A percentile compares a stretch with the other conserved stretches of the same genome.
phyloP scores from a whole-genome alignment of 2,888 invertebrate genomes.

The Oscheius sp. region DNA sequence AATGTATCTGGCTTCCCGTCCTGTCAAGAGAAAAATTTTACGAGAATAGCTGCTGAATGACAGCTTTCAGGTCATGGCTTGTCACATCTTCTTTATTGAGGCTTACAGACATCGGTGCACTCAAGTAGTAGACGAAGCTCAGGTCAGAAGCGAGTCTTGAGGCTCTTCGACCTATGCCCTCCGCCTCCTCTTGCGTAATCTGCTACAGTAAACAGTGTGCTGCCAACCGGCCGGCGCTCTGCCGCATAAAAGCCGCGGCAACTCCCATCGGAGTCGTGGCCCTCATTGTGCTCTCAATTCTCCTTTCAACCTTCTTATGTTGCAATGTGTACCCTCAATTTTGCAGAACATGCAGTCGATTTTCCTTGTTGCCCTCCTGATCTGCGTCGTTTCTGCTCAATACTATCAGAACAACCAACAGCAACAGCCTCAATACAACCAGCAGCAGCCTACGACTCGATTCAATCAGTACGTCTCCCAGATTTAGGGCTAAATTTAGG shows the following conservation, averaged over 20 bases:
- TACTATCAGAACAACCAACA: constrained; percentile 25
- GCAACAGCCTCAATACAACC: constrained; percentile 13
- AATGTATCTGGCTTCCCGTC: too few relatives aligned
- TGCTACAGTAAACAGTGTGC: constrained; percentile 36
- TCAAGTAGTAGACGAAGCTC: too few relatives aligned
- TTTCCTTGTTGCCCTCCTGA: constrained; percentile 23
- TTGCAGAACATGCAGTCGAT: constrained; percentile 21
- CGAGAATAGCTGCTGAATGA: too few relatives aligned
- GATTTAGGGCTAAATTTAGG: not conserved
- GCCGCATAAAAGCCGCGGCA: constrained; percentile 32
- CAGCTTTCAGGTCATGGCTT: too few relatives aligned
- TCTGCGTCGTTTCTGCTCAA: constrained; percentile 29
- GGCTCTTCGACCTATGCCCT: constrained; percentile 31
- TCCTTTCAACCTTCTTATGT: constrained; percentile 2
- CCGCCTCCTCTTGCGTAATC: constrained; percentile 32
- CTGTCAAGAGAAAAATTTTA: too few relatives aligned
- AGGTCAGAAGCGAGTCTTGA: too few relatives aligned
- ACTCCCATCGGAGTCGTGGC: constrained; percentile 23
- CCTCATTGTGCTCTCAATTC: constrained; percentile 24
- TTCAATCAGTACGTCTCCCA: constrained; percentile 17
- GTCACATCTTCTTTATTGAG: too few relatives aligned
- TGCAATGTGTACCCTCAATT: not conserved
- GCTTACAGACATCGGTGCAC: too few relatives aligned
- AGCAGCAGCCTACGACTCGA: constrained; percentile 23
- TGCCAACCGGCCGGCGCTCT: constrained; percentile 34